Base-by-base conservation (phyloP, 2,113 vertebrate genomes). In the Setophaga coronata region DNA sequence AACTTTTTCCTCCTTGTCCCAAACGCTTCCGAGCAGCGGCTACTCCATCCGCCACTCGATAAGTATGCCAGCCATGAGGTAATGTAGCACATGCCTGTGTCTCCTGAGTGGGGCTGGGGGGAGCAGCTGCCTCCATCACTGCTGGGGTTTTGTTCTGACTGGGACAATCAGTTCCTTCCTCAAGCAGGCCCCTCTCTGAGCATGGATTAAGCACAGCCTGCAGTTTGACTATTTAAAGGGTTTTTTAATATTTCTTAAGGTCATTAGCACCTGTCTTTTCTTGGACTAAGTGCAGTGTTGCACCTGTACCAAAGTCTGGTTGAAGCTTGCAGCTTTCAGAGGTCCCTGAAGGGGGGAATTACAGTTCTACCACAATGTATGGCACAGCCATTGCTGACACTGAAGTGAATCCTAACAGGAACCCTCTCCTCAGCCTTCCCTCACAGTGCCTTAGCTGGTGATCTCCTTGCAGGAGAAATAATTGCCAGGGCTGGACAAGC, bases 21-120 rank as follows among this genome's bases (percentile, higher is more conserved):
- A 93, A 96, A 99, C 6, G 99, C 99, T 98, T 98, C 99, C 98
- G 93, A 99, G 98, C 97, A 99, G 99, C 99, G 99, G 98, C 97
- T 99, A 99, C 98, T 99, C 99, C 98, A 99, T 99, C 90, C 99
- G 99, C 91, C 99, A 99, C 97, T 99, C 99, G 31, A 99, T 99
- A 98, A 99, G 99, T 98, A 99, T 99, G 99, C 99, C 99, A 2
- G 98, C 98, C 38, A 99, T 99, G 99, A 99, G 99, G 99, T 99
- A 99, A 99, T 0, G 98, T 99, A 98, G 58, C 61, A 5, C 26
- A 2, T 15, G 8, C 51, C 79, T 26, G 6, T 29, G 57, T 87
- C 76, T 85, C 29, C 54, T 33, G 12, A 10, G 40, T 10, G 77
- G 58, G 61, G 54, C 34, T 6, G 58, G 54, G 82, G 82, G n/a